phyloP scores from a whole-genome alignment of 2,797 vertebrate genomes.

The Poecilia gillii region DNA sequence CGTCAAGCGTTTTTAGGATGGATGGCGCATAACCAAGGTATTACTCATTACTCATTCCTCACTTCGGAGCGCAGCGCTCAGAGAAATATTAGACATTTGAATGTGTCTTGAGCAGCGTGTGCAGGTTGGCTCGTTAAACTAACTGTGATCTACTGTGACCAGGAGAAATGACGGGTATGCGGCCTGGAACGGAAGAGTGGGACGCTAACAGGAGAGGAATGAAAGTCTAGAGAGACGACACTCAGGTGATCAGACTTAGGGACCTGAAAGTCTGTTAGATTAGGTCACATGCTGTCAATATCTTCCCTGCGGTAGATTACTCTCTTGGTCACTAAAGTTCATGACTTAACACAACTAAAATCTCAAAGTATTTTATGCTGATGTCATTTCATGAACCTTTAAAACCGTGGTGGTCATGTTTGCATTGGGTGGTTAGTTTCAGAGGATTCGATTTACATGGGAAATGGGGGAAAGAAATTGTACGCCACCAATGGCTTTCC shows the following conservation, averaged over 20 bases:
- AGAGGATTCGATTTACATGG: background rate
- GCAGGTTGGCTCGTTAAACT: background rate
- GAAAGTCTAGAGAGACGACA: background rate
- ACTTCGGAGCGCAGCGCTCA: constrained; percentile 2
- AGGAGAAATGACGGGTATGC: constrained; percentile 49
- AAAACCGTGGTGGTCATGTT: background rate
- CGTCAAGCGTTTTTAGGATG: background rate
- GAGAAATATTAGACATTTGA: constrained; percentile 36
- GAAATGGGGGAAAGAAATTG: background rate
- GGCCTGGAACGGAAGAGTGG: constrained; percentile 18
- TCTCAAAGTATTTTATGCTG: background rate
- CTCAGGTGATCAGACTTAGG: background rate
- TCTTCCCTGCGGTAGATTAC: background rate
- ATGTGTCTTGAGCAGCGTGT: background rate
- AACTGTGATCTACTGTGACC: constrained; percentile 11
- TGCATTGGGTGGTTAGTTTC: background rate
- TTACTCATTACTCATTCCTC: constrained; percentile 13
- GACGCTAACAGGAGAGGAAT: constrained; percentile 16
- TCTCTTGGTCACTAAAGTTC: background rate
- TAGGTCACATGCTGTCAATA: background rate
- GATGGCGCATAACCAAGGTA: constrained; percentile 11
- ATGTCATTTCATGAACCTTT: background rate
- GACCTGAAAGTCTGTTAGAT: background rate
- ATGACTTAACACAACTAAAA: background rate
- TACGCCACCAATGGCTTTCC: background rate